Conservation (phyloP, 92 coral and sea anemone genomes). For the Epizoanthus stellaris region DNA sequence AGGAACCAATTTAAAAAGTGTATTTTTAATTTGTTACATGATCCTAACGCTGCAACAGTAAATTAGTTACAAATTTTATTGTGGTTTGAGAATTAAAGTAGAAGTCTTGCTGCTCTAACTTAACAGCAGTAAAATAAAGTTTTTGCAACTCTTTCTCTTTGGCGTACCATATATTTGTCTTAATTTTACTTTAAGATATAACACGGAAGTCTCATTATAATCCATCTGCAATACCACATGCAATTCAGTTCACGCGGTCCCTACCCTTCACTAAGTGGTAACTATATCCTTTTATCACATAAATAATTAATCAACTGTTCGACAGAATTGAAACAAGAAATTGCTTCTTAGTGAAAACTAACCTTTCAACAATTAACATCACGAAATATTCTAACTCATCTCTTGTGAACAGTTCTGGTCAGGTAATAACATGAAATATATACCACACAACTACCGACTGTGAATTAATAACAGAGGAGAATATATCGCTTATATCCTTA, state of each 20-base stretch:
- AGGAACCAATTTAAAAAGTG: no score
- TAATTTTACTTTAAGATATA: not conserved
- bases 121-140: not conserved
- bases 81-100: not conserved
- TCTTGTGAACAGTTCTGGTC: conserved; percentile 3
- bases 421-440: conserved; percentile 2
- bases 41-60: no score
- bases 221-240: not conserved
- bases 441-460: conserved; percentile 15
- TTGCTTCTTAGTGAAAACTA: conserved; percentile 11
- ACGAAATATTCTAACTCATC: not conserved
- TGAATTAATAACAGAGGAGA: conserved; percentile 21
- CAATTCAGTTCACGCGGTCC: not conserved
- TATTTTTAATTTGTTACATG: no score
- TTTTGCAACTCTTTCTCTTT: not conserved
- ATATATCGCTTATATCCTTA: not conserved
- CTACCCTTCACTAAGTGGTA: not conserved
- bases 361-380: conserved; percentile 24
- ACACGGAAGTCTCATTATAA: not conserved
- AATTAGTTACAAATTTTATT: not conserved
- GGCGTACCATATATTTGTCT: not conserved
- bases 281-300: not conserved
- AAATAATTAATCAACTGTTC: not conserved
- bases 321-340: conserved; percentile 16
- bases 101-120: no score